Evolutionary conservation across 2,797 vertebrate species (phyloP), one percentile per base, ranked within the genome.

Genomic region (Chelon labrosus): DNA sequence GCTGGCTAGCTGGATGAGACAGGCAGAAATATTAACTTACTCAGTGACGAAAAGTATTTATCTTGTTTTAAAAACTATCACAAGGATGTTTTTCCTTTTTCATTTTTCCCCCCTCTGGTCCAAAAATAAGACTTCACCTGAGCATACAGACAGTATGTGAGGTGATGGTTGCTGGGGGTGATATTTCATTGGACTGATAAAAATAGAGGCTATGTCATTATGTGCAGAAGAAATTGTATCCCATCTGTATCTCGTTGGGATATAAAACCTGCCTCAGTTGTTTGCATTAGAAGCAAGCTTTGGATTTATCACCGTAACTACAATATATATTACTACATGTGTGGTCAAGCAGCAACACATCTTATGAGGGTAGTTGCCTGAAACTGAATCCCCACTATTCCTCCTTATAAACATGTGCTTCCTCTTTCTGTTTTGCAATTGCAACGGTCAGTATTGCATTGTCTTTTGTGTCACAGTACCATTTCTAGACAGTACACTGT

Each of bases 361-460:
- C 20, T 39, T 46, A 2, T 54, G 13, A 16, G 7, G n/a, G 19
- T 13, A 63, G 3, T 27, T 52, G 13, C 51, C 13, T 60, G 20
- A 63, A 65, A 59, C 22, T 5, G 16, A 1, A n/a, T 49, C 17
- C 3, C 22, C 17, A 35, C 6, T 3, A 49, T 65, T 38, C 22
- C 12, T 4, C 44, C 0, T 5, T 8, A 58, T 11, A 25, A 17
- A 38, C 37, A 53, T 41, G 55, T 42, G 7, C 13, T 41, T 65
- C 69, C 56, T 8, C 14, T 64, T 80, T 67, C 1, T 39, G 49
- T 85, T 63, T 64, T 75, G 51, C 19, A 73, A 54, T 53, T 22
- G 5, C 31, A 76, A 73, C 61, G 14, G 68, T n/a, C 61, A 39
- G 8, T 67, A 14, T 73, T 73, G 38, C 57, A 53, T 42, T 55